Evolutionary conservation across 2,113 vertebrate genomes (phyloP), one percentile per base, ranked within the genome.

Genomic region (Felis catus): DNA sequence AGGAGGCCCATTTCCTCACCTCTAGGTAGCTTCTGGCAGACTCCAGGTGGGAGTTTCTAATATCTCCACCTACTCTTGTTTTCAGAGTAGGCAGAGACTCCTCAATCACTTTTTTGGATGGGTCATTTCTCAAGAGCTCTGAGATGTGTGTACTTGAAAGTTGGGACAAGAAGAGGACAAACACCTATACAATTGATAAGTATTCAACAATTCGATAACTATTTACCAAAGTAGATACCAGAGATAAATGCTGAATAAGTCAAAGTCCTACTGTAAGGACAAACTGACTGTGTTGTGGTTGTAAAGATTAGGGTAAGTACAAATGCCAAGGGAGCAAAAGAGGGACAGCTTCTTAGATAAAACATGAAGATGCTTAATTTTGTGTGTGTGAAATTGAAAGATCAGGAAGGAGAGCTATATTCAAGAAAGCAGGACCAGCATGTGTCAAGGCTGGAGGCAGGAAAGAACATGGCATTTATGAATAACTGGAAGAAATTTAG

Each of bases 201-300:
- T 48, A n/a, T 36, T 74, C 36, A 65, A 61, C 13, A 70, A 55
- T 71, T 65, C n/a, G 21, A 71, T 90, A 87, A 36, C 55, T 89
- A 14, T 71, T 96, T 86, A 70, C 51, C 29, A 70, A 82, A 94
- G 82, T 31, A 31, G 39, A 92, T 39, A 92, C 2, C 45, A 85
- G 71, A 90, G 36, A 66, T 45, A 41, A 92, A 3, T 91, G 21
- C 79, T 92, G 80, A 96, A 19, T 66, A 76, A 97, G 21, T 89
- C 74, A 55, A 19, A 90, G 15, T 66, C 55, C 63, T 96, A 73
- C 25, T 78, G 33, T 73, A 19, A 63, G 19, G 15, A 18, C 78
- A 83, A 79, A 45, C 23, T 91, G 76, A 25, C 15, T 29, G 21
- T 80, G 27, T 16, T 2, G 1, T 79, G 12, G 18, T 41, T 83